These are phyloP conservation scores for Sitophilus oryzae DNA, from an alignment of 1,140 invertebrate species.

Conservation along the genomic window DNA sequence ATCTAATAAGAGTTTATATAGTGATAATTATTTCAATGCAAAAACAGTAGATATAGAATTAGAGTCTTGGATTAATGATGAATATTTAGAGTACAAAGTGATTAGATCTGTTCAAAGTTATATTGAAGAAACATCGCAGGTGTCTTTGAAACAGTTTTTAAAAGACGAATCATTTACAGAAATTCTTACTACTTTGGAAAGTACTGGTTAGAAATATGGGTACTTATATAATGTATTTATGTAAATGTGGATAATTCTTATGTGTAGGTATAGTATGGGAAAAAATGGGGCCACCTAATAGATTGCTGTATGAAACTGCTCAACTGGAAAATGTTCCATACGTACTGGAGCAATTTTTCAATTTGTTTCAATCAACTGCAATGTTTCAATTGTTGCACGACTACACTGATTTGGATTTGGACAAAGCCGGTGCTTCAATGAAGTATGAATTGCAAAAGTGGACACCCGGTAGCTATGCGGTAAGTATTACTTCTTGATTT, in stretches of 20 bases:
- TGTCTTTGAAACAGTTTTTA: conserved; percentile 52
- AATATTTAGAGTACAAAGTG: conserved; percentile 47
- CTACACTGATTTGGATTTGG: conserved; percentile 59
- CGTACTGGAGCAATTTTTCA: conserved; percentile 45
- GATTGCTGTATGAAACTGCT: conserved; percentile 55
- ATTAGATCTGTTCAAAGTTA: conserved; percentile 50
- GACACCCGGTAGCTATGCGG: conserved; percentile 58
- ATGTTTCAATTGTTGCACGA: conserved; percentile 55
- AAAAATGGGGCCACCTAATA: conserved; percentile 54
- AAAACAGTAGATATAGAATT: conserved; percentile 37
- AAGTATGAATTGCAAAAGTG: conserved; percentile 61
- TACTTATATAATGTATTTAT: background rate
- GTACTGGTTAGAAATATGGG: conserved; percentile 32
- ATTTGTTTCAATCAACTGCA: conserved; percentile 49
- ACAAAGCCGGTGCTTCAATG: conserved; percentile 44
- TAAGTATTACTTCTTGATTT: conserved; percentile 37
- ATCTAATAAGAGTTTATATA: conserved; percentile 30
- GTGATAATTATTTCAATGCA: conserved; percentile 29
- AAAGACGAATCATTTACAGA: conserved; percentile 45
- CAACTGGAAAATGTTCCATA: conserved; percentile 44
- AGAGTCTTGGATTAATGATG: conserved; percentile 46
- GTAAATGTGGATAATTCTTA: background rate
- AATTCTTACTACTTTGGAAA: conserved; percentile 45
- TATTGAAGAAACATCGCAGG: conserved; percentile 54
- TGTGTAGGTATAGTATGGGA: conserved; percentile 51